Base-by-base conservation (phyloP, 1,140 invertebrate species). In the Heliconius melpomene region DNA sequence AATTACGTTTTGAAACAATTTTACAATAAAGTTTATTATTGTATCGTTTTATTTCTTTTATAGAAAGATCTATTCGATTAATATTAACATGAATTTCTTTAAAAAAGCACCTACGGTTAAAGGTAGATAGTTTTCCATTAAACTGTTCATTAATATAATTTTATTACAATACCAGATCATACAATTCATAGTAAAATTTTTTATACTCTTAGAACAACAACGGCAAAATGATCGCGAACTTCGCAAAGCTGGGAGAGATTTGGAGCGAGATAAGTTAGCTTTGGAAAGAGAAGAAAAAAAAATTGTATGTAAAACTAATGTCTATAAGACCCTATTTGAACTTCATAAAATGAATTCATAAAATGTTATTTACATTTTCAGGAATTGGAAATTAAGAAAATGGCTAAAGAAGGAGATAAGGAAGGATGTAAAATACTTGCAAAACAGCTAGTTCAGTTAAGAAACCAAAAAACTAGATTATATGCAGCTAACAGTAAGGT, bases 281-380 rank as follows among this genome's bases (percentile, higher is more conserved):
- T 90, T 99, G 77, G 98, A 98, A 93, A 95, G 96, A 86, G 97
- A 98, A 94, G 98, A 99, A 93, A 98, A 98, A 85, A 98, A 98
- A 95, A 90, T 99, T 86, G 97, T 97, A 94, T 92, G 90, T 87
- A 80, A 75, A 52, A 46, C 40, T 18, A 75, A 26, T 60, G 57
- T 60, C n/a, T 60, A 60, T n/a, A 20, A 13, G 23, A 32, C 6
- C 13, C 18, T 50, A 36, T 8, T 57, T 72, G n/a, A 72, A 76
- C 79, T 75, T 57, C 32, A 40, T 20, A 16, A 11, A 8, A 18
- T 79, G 16, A 18, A 13, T 66, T 38, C 50, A 38, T 46, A 46
- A 46, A 0, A 46, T 46, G 0, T 13, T 46, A 23, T 77, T 71
- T 73, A 40, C 16, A 26, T 29, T 94, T 95, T 16, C 86, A 98